Percentiles rank a stretch among this genome's conserved stretches.
These are phyloP conservation scores for Aricia agestis DNA, from an alignment of 1,140 invertebrate genomes.

Conservation along the genomic window DNA sequence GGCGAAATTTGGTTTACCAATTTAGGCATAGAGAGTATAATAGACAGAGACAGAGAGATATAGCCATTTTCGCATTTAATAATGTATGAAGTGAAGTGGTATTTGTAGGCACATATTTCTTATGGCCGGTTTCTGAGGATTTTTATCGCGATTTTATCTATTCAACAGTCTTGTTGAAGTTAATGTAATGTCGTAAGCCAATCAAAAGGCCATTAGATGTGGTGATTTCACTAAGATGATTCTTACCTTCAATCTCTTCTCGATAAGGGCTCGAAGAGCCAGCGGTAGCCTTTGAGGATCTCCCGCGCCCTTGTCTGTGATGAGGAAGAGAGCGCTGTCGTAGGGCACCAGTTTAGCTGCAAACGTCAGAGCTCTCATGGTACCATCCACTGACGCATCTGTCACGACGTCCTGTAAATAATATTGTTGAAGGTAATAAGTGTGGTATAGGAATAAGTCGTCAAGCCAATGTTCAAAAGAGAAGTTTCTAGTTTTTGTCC, in stretches of 20 bases:
- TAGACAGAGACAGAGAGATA: background rate
- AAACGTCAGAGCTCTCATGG: slow-evolving; percentile 51
- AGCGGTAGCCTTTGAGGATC: slow-evolving; percentile 71
- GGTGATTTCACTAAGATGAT: too few relatives aligned
- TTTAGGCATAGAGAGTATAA: too few relatives aligned
- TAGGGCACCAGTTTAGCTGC: slow-evolving; percentile 76
- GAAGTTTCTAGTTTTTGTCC: too few relatives aligned
- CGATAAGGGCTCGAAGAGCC: slow-evolving; percentile 72
- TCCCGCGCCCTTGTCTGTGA: slow-evolving; percentile 68
- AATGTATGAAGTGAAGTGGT: too few relatives aligned
- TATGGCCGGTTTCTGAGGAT: too few relatives aligned
- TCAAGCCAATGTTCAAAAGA: too few relatives aligned
- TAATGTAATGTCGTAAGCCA: too few relatives aligned
- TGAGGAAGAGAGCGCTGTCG: slow-evolving; percentile 78
- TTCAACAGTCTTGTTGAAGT: too few relatives aligned
- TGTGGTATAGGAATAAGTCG: slow-evolving; percentile 38
- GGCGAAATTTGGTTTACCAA: too few relatives aligned
- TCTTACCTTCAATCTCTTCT: slow-evolving; percentile 74
- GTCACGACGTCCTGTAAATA: slow-evolving; percentile 48
- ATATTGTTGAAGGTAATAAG: slow-evolving; percentile 33
- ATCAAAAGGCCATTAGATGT: too few relatives aligned
- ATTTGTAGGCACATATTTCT: too few relatives aligned
- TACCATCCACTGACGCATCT: slow-evolving; percentile 45
- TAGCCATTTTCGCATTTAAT: background rate
- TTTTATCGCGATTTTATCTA: too few relatives aligned